These are phyloP conservation scores for Anabas testudineus DNA, from an alignment of 2,797 vertebrate genomes.

Conservation along the genomic window DNA sequence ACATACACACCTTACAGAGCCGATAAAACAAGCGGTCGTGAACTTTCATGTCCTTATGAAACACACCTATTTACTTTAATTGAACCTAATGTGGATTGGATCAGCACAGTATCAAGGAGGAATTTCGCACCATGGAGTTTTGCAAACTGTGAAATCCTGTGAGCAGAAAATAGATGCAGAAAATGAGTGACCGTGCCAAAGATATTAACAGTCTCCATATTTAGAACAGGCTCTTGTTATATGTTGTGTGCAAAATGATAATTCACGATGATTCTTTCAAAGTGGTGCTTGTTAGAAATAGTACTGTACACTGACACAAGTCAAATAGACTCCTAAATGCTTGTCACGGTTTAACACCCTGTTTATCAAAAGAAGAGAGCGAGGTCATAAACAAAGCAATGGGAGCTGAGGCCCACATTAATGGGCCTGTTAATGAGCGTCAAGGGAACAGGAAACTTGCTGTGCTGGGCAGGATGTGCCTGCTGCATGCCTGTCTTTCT, in stretches of 20 bases:
- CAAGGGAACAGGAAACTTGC: slow-evolving; percentile 41
- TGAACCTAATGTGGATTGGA: too few relatives aligned
- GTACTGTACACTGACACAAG: neutral
- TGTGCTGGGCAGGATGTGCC: slow-evolving; percentile 53
- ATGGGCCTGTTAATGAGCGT: slow-evolving; percentile 10
- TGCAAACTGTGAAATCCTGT: slow-evolving; percentile 6
- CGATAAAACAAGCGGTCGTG: too few relatives aligned
- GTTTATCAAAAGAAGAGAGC: slow-evolving; percentile 31
- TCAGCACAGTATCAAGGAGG: too few relatives aligned
- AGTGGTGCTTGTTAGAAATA: neutral
- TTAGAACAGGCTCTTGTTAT: neutral
- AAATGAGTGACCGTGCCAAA: too few relatives aligned
- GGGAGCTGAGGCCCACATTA: neutral
- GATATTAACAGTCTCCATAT: neutral
- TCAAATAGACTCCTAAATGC: neutral
- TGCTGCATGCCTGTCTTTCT: slow-evolving; percentile 45
- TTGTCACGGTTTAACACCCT: too few relatives aligned
- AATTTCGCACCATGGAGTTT: too few relatives aligned
- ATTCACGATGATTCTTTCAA: slow-evolving; percentile 3
- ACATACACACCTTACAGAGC: too few relatives aligned
- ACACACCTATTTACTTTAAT: too few relatives aligned
- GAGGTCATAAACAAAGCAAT: neutral
- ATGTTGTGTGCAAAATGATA: too few relatives aligned
- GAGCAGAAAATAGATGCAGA: slow-evolving; percentile 29
- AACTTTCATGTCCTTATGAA: too few relatives aligned